A percentile compares a stretch with the other conserved stretches of the same genome.
Conservation (phyloP, 2,888 invertebrate genomes). For the Metellina segmentata region DNA sequence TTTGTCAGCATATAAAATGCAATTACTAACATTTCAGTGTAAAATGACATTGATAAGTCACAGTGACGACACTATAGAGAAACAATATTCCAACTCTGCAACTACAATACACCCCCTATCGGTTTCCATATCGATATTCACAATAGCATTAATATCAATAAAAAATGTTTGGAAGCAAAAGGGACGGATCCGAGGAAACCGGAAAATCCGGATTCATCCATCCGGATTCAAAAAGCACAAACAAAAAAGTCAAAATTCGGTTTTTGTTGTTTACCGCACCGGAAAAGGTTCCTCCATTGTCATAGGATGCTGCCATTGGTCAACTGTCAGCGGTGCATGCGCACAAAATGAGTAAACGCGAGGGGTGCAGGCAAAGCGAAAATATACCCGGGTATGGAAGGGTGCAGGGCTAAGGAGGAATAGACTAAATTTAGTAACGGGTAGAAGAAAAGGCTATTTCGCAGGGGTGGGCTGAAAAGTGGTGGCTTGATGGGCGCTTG, state of each 20-base stretch:
- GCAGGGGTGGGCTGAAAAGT: slow-evolving; percentile 44
- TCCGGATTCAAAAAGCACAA: slow-evolving; percentile 37
- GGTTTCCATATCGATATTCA: slow-evolving; percentile 56
- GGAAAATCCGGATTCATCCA: slow-evolving; percentile 54
- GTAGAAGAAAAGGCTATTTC: slow-evolving; percentile 71
- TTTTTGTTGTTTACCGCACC: slow-evolving; percentile 74
- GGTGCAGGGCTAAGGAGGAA: slow-evolving; percentile 40
- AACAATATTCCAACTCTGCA: not conserved
- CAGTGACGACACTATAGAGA: no score
- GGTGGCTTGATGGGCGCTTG: slow-evolving; percentile 68
- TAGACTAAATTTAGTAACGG: slow-evolving; percentile 71
- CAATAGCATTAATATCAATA: slow-evolving; percentile 46
- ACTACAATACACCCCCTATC: slow-evolving; percentile 15
- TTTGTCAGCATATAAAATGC: no score
- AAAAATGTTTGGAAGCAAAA: slow-evolving; percentile 24
- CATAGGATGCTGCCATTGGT: slow-evolving; percentile 72
- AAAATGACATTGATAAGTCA: no score
- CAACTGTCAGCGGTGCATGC: slow-evolving; percentile 75
- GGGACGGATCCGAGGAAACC: slow-evolving; percentile 55
- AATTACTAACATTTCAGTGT: no score
- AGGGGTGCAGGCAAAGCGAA: slow-evolving; percentile 9
- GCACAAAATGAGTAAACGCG: slow-evolving; percentile 69
- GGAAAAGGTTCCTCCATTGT: slow-evolving; percentile 75
- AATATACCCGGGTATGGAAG: slow-evolving; percentile 35
- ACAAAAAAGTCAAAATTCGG: slow-evolving; percentile 40